A percentile compares a stretch with the other conserved stretches of the same genome.
phyloP scores from a whole-genome alignment of 2,888 invertebrate genomes.

The Acanthosepion pharaonis region DNA sequence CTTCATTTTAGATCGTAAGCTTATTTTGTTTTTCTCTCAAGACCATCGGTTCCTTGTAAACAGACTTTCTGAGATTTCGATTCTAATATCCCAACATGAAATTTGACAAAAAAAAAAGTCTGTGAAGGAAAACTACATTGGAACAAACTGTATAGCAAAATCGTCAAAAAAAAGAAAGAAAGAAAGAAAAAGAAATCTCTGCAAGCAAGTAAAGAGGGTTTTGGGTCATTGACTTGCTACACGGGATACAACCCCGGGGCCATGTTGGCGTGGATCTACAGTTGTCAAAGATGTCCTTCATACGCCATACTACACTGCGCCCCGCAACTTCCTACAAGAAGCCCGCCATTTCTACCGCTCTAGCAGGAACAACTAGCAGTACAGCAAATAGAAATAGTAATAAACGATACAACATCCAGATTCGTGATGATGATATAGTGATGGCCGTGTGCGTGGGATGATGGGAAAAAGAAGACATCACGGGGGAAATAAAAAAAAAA shows the following conservation, averaged over 20 bases:
- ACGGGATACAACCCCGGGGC: background rate
- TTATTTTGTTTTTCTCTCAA: background rate
- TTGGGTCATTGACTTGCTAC: background rate
- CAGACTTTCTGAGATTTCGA: background rate
- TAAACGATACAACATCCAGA: background rate
- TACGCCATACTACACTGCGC: background rate
- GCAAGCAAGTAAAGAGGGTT: background rate
- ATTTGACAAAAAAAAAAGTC: background rate
- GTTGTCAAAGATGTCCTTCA: conserved; percentile 2
- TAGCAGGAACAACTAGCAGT: background rate
- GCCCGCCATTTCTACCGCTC: background rate
- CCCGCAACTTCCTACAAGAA: background rate
- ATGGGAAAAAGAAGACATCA: too few species aligned
- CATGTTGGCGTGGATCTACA: background rate
- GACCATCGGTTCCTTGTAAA: background rate
- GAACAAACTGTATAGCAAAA: background rate
- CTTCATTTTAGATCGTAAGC: background rate
- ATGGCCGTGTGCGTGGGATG: too few species aligned
- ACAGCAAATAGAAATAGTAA: background rate
- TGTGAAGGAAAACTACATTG: background rate
- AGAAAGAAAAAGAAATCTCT: background rate
- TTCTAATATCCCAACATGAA: background rate
- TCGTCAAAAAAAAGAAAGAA: background rate
- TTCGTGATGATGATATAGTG: too few species aligned
- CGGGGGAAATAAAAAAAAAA: too few species aligned